These are phyloP conservation scores for Coregonus sp. DNA, from an alignment of 2,797 vertebrate species.

Conservation along the genomic window DNA sequence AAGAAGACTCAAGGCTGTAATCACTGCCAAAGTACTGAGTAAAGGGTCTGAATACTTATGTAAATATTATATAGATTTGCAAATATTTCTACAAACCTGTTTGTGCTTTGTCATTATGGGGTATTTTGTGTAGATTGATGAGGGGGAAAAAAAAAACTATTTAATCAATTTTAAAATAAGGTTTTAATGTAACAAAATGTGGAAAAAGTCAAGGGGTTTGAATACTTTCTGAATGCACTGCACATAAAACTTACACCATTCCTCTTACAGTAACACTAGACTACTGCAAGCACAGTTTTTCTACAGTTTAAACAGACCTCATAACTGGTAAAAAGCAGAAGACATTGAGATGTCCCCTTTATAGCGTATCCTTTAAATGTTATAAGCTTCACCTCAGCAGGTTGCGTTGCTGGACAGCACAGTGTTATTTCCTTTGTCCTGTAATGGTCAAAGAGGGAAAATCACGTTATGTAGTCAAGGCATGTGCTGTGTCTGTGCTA, in stretches of 20 bases:
- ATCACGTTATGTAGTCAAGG: constrained; percentile 41
- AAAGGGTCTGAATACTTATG: too few species aligned
- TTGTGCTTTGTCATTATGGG: too few species aligned
- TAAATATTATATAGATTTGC: too few species aligned
- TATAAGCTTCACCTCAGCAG: constrained; percentile 30
- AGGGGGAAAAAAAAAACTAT: too few species aligned
- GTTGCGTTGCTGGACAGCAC: constrained; percentile 29
- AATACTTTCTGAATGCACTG: neutral
- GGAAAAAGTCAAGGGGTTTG: too few species aligned
- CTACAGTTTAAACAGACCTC: constrained; percentile 43
- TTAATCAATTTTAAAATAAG: too few species aligned
- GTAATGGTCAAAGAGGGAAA: constrained; percentile 34
- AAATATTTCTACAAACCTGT: too few species aligned
- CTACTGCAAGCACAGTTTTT: constrained; percentile 50
- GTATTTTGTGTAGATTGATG: too few species aligned
- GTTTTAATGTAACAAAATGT: too few species aligned
- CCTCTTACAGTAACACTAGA: constrained; percentile 41
- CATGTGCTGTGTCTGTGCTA: constrained; percentile 28
- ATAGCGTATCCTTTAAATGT: constrained; percentile 42
- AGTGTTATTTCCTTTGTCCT: constrained; percentile 41
- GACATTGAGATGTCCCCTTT: constrained; percentile 34
- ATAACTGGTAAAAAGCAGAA: constrained; percentile 32
- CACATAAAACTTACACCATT: constrained; percentile 31
- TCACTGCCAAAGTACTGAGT: too few species aligned
- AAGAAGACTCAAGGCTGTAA: too few species aligned